phyloP scores from a whole-genome alignment of 2,888 invertebrate species.

The Itoplectis maculator region DNA sequence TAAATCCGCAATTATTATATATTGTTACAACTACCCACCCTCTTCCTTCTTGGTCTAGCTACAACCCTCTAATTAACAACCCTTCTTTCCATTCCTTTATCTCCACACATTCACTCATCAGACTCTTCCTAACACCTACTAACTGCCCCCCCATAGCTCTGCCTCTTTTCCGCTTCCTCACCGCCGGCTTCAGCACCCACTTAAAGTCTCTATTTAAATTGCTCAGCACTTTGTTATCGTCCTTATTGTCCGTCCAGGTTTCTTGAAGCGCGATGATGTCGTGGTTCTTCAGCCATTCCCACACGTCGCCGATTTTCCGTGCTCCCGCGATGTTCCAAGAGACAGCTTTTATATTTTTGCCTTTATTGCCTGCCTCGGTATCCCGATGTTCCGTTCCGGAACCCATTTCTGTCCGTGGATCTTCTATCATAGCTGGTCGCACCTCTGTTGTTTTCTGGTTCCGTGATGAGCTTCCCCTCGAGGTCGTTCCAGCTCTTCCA shows the following conservation, averaged over 20 bases:
- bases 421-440: background rate
- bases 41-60: conserved; percentile 12
- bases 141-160: conserved; percentile 45
- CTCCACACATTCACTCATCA: background rate
- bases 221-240: background rate
- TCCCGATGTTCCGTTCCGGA: conserved; percentile 3
- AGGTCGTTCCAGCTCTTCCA: conserved; percentile 36
- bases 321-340: conserved; percentile 23
- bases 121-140: conserved; percentile 35
- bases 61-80: conserved; percentile 7
- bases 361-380: background rate
- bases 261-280: conserved; percentile 4
- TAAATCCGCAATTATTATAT: conserved; percentile 22
- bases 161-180: conserved; percentile 14
- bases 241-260: conserved; percentile 23
- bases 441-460: background rate
- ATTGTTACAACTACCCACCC: background rate
- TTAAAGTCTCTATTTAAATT: conserved; percentile 24
- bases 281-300: conserved; percentile 2
- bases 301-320: background rate
- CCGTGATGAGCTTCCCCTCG: conserved; percentile 8
- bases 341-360: background rate
- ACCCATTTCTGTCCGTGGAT: background rate
- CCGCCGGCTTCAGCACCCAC: conserved; percentile 30
- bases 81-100: conserved; percentile 44